Conservation (phyloP, 2,888 invertebrate species). For the Amiota minor region DNA sequence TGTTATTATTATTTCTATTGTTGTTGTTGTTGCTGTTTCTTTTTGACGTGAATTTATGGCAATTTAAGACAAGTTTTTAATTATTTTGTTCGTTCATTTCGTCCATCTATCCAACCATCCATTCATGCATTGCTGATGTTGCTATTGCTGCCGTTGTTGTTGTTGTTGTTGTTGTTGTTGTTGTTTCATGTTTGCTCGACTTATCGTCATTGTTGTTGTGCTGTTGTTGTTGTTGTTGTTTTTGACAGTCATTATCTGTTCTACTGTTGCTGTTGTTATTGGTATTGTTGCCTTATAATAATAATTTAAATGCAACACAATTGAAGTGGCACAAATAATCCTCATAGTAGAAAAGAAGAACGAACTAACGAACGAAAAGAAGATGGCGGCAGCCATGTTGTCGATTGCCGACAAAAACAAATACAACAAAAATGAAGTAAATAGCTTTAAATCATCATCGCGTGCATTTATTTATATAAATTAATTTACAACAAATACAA, state of each 20-base stretch:
- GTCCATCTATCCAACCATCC: not conserved
- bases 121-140: not conserved
- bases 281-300: constrained; percentile 50
- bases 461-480: constrained; percentile 44
- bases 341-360: no score
- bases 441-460: constrained; percentile 61
- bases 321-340: constrained; percentile 60
- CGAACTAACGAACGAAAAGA: no score
- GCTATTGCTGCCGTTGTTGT: not conserved
- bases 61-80: constrained; percentile 69
- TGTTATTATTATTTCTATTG: not conserved
- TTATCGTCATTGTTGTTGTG: constrained; percentile 26
- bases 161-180: constrained; percentile 37
- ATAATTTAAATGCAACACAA: constrained; percentile 58
- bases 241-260: not conserved
- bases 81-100: constrained; percentile 51
- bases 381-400: no score
- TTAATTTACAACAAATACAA: no score
- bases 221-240: constrained; percentile 37
- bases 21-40: constrained; percentile 49
- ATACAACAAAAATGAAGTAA: no score
- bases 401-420: no score
- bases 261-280: constrained; percentile 32
- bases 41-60: constrained; percentile 68
- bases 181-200: constrained; percentile 17